phyloP scores from a whole-genome alignment of 2,888 invertebrate species.

The Onthophagus sagittarius region DNA sequence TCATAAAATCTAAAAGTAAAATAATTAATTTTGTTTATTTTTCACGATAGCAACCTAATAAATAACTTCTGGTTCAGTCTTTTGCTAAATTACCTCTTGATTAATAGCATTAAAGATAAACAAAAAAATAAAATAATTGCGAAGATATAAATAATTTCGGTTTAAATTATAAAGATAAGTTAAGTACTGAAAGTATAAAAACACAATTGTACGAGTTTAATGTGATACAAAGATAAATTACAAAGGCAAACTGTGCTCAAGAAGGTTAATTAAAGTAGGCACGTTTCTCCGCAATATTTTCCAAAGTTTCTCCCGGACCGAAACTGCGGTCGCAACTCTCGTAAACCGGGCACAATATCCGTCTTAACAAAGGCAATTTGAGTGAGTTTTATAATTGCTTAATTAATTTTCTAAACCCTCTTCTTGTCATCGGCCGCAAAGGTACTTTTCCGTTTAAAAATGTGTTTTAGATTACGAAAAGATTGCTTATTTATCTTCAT shows the following conservation, averaged over 20 bases:
- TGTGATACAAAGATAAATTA: slow-evolving; percentile 12
- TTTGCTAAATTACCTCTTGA: background rate
- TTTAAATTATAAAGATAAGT: background rate
- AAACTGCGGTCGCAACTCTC: slow-evolving; percentile 17
- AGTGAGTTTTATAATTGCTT: slow-evolving; percentile 36
- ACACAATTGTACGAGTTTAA: background rate
- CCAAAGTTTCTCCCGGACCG: slow-evolving; percentile 17
- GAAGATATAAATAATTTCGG: background rate
- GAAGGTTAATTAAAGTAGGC: slow-evolving; percentile 22
- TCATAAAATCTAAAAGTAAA: background rate
- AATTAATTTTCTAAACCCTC: slow-evolving; percentile 31
- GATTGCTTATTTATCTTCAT: no score
- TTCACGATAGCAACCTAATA: background rate
- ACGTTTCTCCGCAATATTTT: slow-evolving; percentile 20
- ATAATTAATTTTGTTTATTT: background rate
- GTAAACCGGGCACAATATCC: slow-evolving; percentile 24
- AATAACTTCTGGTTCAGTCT: background rate
- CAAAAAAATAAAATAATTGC: no score
- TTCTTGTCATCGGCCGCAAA: background rate
- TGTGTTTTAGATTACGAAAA: background rate
- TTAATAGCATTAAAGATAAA: no score
- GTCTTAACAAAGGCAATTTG: slow-evolving; percentile 26
- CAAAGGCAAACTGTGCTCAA: slow-evolving; percentile 2
- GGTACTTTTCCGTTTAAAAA: background rate
- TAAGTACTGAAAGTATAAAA: background rate